Evolutionary conservation across 2,888 invertebrate genomes (phyloP).

Genomic region (Reticulitermes lucifugus): DNA sequence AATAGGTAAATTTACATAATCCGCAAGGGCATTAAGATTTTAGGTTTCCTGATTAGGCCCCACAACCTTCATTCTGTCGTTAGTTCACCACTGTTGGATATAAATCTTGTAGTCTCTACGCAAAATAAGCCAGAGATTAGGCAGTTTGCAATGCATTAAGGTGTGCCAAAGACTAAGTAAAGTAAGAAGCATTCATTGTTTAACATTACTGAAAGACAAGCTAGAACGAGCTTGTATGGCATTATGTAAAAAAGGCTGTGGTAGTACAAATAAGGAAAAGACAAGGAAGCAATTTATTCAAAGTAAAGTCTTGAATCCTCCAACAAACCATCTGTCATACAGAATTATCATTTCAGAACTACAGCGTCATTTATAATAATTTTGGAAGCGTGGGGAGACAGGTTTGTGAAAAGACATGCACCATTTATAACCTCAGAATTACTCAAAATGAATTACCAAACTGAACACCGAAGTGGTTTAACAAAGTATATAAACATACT

Average conservation of each 20-base stretch:
- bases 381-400: not conserved
- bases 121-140: not conserved
- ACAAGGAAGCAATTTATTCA: not conserved
- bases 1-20: too few relatives aligned
- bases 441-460: not conserved
- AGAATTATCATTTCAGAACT: not conserved
- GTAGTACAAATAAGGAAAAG: slow-evolving; percentile 14
- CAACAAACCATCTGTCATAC: not conserved
- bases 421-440: not conserved
- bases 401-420: not conserved
- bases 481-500: not conserved
- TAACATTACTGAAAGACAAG: not conserved
- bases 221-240: not conserved
- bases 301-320: not conserved
- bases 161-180: slow-evolving; percentile 12
- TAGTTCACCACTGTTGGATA: too few relatives aligned
- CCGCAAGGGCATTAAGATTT: too few relatives aligned
- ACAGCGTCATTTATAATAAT: not conserved
- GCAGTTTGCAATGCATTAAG: not conserved
- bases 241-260: slow-evolving; percentile 9
- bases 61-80: too few relatives aligned
- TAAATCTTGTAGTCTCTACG: too few relatives aligned
- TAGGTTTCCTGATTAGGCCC: too few relatives aligned
- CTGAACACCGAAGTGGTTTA: not conserved
- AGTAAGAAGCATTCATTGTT: not conserved